phyloP scores from a whole-genome alignment of 1,140 invertebrate genomes.

The Lepidurus apus region DNA sequence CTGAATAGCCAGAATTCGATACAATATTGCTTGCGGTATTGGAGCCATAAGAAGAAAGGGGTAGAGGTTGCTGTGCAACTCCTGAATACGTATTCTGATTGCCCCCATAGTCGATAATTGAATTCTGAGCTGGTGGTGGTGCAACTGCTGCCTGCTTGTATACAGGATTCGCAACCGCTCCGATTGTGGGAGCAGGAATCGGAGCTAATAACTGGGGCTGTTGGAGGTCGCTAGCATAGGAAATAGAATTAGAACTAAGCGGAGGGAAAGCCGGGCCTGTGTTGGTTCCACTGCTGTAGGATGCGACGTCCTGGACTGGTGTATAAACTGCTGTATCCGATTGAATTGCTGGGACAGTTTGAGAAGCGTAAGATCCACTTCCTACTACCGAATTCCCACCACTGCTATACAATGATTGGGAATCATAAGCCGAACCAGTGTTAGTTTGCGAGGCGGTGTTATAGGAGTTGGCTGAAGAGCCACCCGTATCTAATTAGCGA shows the following conservation, averaged over 20 bases:
- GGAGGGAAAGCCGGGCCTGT: background rate
- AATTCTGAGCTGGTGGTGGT: background rate
- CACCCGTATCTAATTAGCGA: background rate
- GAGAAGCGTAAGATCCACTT: background rate
- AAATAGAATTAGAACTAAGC: background rate
- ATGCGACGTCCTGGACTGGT: background rate
- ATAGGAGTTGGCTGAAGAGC: background rate
- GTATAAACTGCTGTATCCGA: background rate
- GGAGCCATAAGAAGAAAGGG: background rate
- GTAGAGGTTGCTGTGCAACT: background rate
- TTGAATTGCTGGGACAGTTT: background rate
- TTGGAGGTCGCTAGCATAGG: background rate
- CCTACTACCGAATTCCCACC: background rate
- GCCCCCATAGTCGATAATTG: background rate
- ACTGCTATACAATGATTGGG: background rate
- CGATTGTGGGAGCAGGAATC: background rate
- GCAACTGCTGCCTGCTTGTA: background rate
- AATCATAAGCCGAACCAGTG: background rate
- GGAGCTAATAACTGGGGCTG: background rate
- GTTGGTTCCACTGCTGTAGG: background rate
- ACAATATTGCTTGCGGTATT: background rate
- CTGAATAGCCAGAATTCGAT: background rate
- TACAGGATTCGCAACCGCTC: background rate
- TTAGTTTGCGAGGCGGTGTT: background rate
- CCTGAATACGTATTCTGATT: background rate